Conservation (phyloP, 2,113 vertebrate genomes). For the Nesogale talazaci region DNA sequence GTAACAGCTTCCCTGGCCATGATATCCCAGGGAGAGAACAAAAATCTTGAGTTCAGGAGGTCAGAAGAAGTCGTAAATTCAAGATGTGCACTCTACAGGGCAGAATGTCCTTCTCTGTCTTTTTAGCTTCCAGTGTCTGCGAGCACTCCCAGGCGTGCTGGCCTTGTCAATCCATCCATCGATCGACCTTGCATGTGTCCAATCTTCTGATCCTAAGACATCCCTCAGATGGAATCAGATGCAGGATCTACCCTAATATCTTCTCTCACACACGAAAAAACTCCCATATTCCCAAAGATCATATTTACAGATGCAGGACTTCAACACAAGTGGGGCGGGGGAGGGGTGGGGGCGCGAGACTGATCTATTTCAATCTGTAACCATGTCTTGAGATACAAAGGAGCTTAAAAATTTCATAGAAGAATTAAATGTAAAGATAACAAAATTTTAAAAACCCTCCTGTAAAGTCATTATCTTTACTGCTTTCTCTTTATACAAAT, state of each 20-base stretch:
- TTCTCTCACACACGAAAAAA: not conserved
- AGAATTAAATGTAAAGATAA: too few relatives aligned
- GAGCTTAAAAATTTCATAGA: too few relatives aligned
- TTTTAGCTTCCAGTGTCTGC: not conserved
- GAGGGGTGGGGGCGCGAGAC: not conserved
- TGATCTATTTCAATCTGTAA: not conserved
- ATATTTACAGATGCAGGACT: not conserved
- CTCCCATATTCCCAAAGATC: not conserved
- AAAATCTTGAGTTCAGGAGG: not conserved
- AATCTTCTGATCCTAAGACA: not conserved
- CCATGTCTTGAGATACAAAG: not conserved
- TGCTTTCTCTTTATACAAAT: constrained; percentile 41
- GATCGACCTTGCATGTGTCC: not conserved
- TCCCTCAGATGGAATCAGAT: not conserved
- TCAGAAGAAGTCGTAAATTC: not conserved
- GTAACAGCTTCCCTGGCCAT: not conserved
- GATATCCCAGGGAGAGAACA: not conserved
- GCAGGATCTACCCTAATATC: not conserved
- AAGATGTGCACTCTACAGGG: not conserved
- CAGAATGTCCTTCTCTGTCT: not conserved
- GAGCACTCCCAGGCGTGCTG: not conserved
- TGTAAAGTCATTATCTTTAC: constrained; percentile 6
- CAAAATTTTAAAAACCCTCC: too few relatives aligned
- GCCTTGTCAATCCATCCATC: not conserved
- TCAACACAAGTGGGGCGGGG: not conserved